Base-by-base conservation (phyloP, 1,140 invertebrate species). In the Panagrolaimus sp. region DNA sequence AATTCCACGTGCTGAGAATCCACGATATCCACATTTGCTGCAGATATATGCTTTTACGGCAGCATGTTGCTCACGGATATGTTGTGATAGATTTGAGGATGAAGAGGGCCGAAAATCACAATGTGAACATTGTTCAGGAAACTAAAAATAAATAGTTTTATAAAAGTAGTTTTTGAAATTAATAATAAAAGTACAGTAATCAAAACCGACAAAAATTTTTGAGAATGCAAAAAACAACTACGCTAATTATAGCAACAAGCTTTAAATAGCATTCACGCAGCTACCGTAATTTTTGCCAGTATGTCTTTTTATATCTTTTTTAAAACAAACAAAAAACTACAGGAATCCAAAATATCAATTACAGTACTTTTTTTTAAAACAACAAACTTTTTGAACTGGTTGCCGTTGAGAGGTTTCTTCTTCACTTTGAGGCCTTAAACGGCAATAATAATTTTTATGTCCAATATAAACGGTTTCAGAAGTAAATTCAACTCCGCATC, bases 1-100 rank as follows among this genome's bases (percentile, higher is more conserved):
- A 38, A 38, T 38, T 2, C 31, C 31, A 4, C 31, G 31, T 4
- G 31, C 31, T 7, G 31, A 38, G 31, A 38, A 38, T 38, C 31
- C 31, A 4, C 31, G 31, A 38, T 38, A 38, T 38, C 31, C 31
- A 7, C 69, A 70, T 16, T 70, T n/a, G 11, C n/a, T 27, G 9
- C 69, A 70, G 20, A 70, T 45, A 27, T 42, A 70, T 4, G 47
- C 67, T 53, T 70, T 67, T 4, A 70, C 46, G 14, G 44, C 47
- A 42, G 46, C 71, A 53, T 70, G 69, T 25, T 68, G 71, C 13
- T 67, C 43, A 5, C 68, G 53, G 13, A 68, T 16, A 20, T 68
- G 51, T 57, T 57, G 51, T 4, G 20, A 25, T 27, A 57, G 8
- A 11, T 57, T 20, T 0, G 63, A 44, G 44, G 63, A 20, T 2